Percentiles rank a stretch among this genome's conserved stretches.
These are phyloP conservation scores for Pterocles burchelli DNA, from an alignment of 2,113 vertebrate species.

Conservation along the genomic window DNA sequence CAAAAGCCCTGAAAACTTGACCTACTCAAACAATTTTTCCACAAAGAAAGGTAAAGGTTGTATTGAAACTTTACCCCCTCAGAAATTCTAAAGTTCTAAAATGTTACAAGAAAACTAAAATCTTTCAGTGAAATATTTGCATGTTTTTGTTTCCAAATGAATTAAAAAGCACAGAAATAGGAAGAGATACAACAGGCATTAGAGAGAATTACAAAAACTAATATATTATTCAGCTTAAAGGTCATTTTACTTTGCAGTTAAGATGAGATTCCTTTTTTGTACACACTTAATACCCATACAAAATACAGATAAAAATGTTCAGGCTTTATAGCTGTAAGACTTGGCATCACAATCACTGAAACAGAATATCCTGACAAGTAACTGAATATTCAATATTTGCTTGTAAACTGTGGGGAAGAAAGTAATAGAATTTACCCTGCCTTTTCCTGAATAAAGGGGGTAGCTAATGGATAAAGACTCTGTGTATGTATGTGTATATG, in stretches of 20 bases:
- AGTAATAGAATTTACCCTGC: background rate
- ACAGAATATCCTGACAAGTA: background rate
- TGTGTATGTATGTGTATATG: too few relatives aligned
- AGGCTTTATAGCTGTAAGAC: background rate
- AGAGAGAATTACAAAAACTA: background rate
- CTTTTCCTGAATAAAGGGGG: background rate
- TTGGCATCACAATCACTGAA: background rate
- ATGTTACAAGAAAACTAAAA: background rate
- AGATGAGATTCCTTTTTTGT: background rate
- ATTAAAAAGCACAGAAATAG: background rate
- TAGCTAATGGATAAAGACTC: background rate
- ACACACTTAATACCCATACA: background rate
- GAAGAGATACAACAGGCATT: background rate
- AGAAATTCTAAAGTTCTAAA: background rate
- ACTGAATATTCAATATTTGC: background rate
- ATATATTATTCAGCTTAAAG: background rate
- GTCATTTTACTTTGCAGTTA: background rate
- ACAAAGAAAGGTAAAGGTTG: background rate
- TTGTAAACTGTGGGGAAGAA: background rate
- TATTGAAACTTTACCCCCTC: background rate
- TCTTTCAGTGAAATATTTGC: background rate
- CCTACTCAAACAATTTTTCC: background rate
- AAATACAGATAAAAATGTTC: background rate
- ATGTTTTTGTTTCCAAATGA: background rate
- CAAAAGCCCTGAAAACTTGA: background rate